Base-by-base conservation (phyloP, 1,140 invertebrate species). In the Planococcus citri region DNA sequence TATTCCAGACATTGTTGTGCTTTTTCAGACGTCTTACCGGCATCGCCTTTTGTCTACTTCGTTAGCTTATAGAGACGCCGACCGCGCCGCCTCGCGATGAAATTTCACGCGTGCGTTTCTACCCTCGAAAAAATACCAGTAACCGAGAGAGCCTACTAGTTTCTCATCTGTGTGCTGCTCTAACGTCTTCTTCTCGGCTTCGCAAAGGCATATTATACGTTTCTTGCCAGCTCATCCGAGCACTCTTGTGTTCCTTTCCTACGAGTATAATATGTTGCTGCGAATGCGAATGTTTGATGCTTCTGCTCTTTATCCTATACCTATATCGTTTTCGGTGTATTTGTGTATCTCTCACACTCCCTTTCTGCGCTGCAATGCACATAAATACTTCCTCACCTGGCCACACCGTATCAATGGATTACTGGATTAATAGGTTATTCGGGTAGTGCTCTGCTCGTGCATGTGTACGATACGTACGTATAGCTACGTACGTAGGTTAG, bases 351-450 rank as follows among this genome's bases (percentile, higher is more conserved):
- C n/a, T n/a, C n/a, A n/a, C n/a, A n/a, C n/a, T n/a, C n/a, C 41
- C 6, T 51, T 51, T 51, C 29, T 4, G 2, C 41, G 17, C 41
- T 12, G 41, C 2, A 3, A 17, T 51, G 41, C 12, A 33, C 29
- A 33, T 33, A 33, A n/a, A n/a, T n/a, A n/a, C n/a, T n/a, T n/a
- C 29, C 12, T 33, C 29, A 51, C 41, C 10, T 17, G 10, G 41
- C 41, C n/a, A n/a, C n/a, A n/a, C n/a, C n/a, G n/a, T 51, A 51
- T 20, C 41, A 20, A 51, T 20, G 41, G 41, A 51, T 51, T 51
- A 51, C 41, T 51, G 41, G 41, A 51, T 51, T 51, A 51, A 51
- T 51, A 51, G 41, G 41, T 51, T 51, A 51, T 51, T 51, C 41
- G 41, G 41, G 6, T 51, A 51, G 41, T 51, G 10, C 41, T 14